phyloP scores from a whole-genome alignment of 2,113 vertebrate genomes.

The Nematolebias whitei region DNA sequence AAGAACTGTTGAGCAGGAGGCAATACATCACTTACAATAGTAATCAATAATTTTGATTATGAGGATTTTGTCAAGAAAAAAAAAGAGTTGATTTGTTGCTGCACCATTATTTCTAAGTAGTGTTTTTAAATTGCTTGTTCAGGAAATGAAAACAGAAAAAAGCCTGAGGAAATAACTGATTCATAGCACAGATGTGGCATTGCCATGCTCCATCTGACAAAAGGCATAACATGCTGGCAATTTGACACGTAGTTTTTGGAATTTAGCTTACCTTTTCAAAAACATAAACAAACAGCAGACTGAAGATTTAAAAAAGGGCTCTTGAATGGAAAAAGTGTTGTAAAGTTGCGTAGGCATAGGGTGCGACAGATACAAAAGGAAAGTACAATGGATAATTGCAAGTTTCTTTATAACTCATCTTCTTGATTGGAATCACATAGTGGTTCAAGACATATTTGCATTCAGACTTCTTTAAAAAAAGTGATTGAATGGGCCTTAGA shows the following conservation, averaged over 20 bases:
- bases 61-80: conserved; percentile 15
- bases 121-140: background rate
- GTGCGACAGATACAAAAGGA: too few species aligned
- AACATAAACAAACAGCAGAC: background rate
- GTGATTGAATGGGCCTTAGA: background rate
- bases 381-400: too few species aligned
- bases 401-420: too few species aligned
- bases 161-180: background rate
- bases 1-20: conserved; percentile 15
- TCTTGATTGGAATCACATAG: too few species aligned
- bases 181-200: background rate
- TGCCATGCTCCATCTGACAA: background rate
- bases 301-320: background rate
- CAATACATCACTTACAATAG: conserved; percentile 9
- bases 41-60: conserved; percentile 23
- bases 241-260: too few species aligned
- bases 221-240: background rate
- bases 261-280: background rate
- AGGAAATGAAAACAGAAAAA: background rate
- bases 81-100: background rate
- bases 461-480: too few species aligned
- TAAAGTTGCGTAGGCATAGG: too few species aligned
- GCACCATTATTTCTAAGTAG: background rate
- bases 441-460: too few species aligned
- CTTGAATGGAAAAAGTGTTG: background rate